Conservation (phyloP, 2,888 invertebrate genomes). For the Acleris holmiana region DNA sequence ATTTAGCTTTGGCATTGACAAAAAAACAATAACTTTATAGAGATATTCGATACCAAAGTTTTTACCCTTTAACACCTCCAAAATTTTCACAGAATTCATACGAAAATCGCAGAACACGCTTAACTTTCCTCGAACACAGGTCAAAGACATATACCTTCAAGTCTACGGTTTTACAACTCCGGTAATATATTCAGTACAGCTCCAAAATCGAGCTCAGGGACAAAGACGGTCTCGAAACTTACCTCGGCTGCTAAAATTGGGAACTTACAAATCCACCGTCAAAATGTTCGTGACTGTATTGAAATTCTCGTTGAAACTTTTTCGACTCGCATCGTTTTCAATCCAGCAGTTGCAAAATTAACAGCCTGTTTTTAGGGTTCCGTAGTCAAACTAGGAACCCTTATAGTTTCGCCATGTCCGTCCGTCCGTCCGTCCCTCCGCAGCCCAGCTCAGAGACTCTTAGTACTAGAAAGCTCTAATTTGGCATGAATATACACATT, state of each 20-base stretch:
- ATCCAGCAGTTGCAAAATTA: not conserved
- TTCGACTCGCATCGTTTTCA: not conserved
- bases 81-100: constrained; percentile 4
- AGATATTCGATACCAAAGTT: too few species aligned
- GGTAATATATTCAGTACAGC: constrained; percentile 34
- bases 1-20: too few species aligned
- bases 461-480: too few species aligned
- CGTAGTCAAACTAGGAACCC: too few species aligned
- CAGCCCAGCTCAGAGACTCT: too few species aligned
- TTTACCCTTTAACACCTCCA: not conserved
- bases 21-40: too few species aligned
- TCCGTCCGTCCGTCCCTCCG: too few species aligned
- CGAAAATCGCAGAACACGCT: constrained; percentile 11
- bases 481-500: too few species aligned
- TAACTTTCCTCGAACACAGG: constrained; percentile 20
- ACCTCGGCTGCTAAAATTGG: constrained; percentile 21
- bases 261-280: constrained; percentile 27
- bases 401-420: too few species aligned
- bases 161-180: constrained; percentile 22
- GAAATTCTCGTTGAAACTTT: constrained; percentile 7
- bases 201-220: constrained; percentile 28
- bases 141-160: constrained; percentile 15
- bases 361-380: too few species aligned
- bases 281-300: constrained; percentile 18
- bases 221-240: constrained; percentile 24